phyloP scores from a whole-genome alignment of 2,888 invertebrate genomes.

The Agrotis puta region DNA sequence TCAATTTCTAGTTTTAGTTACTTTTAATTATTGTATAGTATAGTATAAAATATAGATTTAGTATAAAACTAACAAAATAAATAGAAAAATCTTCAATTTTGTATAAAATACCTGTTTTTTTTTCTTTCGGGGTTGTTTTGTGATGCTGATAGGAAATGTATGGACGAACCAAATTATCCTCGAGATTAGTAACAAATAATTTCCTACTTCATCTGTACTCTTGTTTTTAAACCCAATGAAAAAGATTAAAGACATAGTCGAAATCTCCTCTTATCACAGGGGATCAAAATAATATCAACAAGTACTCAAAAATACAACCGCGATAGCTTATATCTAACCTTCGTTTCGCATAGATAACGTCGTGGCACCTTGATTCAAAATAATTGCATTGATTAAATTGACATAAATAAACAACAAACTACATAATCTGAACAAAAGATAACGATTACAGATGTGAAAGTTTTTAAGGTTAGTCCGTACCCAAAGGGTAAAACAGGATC shows the following conservation, averaged over 20 bases:
- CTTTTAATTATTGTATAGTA: no score
- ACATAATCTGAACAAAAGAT: background rate
- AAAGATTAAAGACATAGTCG: background rate
- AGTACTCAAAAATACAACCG: background rate
- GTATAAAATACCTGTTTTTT: no score
- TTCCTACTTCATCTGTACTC: no score
- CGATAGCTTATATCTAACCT: conserved; percentile 1
- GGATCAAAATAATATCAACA: background rate
- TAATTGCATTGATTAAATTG: background rate
- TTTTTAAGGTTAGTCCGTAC: background rate
- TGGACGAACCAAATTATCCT: no score
- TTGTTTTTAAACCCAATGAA: background rate
- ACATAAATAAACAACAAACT: background rate
- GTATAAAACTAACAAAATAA: no score
- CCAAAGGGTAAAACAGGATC: no score
- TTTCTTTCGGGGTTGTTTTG: no score
- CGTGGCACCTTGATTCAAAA: background rate
- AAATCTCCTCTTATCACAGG: background rate
- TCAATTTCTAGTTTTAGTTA: no score
- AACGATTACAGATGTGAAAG: background rate
- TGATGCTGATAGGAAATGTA: no score
- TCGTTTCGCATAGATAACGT: conserved; percentile 2
- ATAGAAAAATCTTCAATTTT: no score
- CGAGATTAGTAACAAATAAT: no score
- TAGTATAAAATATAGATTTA: no score